A percentile compares a stretch with the other conserved stretches of the same genome.
Conservation (phyloP, 2,113 vertebrate genomes). For the Perca schrenkii region DNA sequence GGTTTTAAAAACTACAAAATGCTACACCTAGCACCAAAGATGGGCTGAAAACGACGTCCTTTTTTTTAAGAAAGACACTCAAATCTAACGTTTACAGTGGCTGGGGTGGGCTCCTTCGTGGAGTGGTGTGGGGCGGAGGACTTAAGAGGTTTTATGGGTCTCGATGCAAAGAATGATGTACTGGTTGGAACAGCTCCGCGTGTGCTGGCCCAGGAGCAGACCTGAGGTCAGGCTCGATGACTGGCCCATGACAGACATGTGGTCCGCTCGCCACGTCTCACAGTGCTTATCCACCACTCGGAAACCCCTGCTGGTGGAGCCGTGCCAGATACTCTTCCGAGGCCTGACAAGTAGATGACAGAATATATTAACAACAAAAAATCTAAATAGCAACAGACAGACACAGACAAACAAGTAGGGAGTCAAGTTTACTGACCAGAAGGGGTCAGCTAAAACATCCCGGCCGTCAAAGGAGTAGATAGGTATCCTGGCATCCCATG, state of each 20-base stretch:
- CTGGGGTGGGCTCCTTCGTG: not conserved
- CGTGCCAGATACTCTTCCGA: constrained; percentile 94
- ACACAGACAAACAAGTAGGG: not conserved
- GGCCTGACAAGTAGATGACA: constrained; percentile 83
- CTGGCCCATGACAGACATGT: constrained; percentile 87
- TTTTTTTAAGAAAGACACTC: constrained; percentile 18
- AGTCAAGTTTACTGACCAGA: constrained; percentile 87
- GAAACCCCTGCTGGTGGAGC: constrained; percentile 87
- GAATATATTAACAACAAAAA: not conserved
- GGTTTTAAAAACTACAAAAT: constrained; percentile 28
- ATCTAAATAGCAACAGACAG: not conserved
- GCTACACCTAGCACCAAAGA: constrained; percentile 40
- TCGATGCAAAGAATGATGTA: constrained; percentile 95
- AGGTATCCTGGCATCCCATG: constrained; percentile 86
- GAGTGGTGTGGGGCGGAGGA: constrained; percentile 16
- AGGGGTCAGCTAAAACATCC: constrained; percentile 90
- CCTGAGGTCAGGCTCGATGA: constrained; percentile 90
- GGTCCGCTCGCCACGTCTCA: constrained; percentile 90
- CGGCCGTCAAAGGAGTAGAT: constrained; percentile 98
- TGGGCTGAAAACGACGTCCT: not conserved
- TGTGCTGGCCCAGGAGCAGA: constrained; percentile 91
- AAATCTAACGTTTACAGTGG: constrained; percentile 3
- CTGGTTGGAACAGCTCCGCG: constrained; percentile 90
- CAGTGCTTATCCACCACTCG: constrained; percentile 91
- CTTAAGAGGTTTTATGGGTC: constrained; percentile 79